Base-by-base conservation (phyloP, 2,888 invertebrate species). In the Leucoptera coffeella region DNA sequence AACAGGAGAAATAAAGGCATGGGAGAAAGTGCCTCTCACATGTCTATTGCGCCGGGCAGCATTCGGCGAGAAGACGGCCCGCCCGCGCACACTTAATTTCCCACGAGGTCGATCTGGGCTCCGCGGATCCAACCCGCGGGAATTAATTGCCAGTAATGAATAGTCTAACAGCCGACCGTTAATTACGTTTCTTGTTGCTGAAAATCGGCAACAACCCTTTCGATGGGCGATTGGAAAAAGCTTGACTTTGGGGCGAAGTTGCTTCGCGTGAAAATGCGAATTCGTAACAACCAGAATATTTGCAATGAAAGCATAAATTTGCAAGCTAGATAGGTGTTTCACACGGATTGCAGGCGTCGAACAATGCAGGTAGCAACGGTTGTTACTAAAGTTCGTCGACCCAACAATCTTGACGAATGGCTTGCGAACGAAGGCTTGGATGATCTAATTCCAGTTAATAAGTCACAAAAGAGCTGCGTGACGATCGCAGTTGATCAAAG, bases 91-190 rank as follows among this genome's bases (percentile, higher is more conserved):
- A 62, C 67, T 69, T 69, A 69, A 69, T 69, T 69, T 69, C 69
- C 69, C 69, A 65, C 61, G 69, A 69, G 69, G 67, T 65, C 67
- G 64, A 67, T 69, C 69, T 67, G 61, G 49, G 62, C 55, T 60
- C 59, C 60, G 58, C 57, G 54, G 52, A 55, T 62, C 61, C 59
- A 55, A 54, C 67, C 60, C 67, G 67, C 62, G 67, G 69, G 69
- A 67, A 62, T 69, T 69, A 67, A 69, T 65, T 67, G 67, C 64
- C 53, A 62, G 62, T 65, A 69, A 69, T 69, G 69, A 69, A 67
- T 69, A 69, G 67, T 58, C 65, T 59, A 67, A 67, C 62, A 64
- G 62, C 55, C 59, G 50, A 51, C 58, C 50, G 57, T 62, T 67
- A 64, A 69, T 69, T 67, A 65, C 59, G 55, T 52, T 54, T 45